Evolutionary conservation across 2,113 vertebrate genomes (phyloP), one percentile per base, ranked within the genome.

Genomic region (Rhinogobius similis): DNA sequence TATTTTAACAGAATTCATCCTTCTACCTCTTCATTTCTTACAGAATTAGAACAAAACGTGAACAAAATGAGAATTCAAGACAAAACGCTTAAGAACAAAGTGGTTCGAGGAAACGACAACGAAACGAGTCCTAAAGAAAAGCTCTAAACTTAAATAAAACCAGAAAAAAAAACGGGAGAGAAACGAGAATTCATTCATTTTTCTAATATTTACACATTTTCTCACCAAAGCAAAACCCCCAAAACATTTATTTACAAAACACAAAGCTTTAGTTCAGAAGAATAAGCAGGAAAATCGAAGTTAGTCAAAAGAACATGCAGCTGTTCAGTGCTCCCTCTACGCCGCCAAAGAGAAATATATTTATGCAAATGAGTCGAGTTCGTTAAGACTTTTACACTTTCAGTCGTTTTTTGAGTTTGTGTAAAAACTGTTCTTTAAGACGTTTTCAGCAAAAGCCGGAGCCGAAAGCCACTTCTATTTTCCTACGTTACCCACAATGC

Each of bases 241-340:
- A 24, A 55, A 55, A 14, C 23, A 26, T 12, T 23, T 55, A 12
- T 26, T 24, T 55, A 24, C 52, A 55, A 14, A 55, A 55, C 23
- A 24, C 21, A 26, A 20, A 55, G 48, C n/a, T 11, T 46, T 7
- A 46, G 46, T 50, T 50, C 2, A 50, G 46, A 50, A 50, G 2
- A n/a, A 50, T 50, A 21, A 50, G 46, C 16, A 20, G 43, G 48
- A 52, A 23, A 14, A 24, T 53, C 7, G 16, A 53, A n/a, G n/a
- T n/a, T n/a, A n/a, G n/a, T 26, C 11, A 27, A n/a, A 50, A 77
- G 39, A 36, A 79, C 87, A 90, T 90, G 87, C 86, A 90, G 69
- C 2, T 62, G 52, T 79, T 93, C 92, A 92, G 92, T 93, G 90
- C 88, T 90, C 92, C 93, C 87, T 89, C 89, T 89, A 88, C 76